A percentile compares a stretch with the other conserved stretches of the same genome.
Conservation (phyloP, 2,797 vertebrate genomes). For the Sebastes cheni region DNA sequence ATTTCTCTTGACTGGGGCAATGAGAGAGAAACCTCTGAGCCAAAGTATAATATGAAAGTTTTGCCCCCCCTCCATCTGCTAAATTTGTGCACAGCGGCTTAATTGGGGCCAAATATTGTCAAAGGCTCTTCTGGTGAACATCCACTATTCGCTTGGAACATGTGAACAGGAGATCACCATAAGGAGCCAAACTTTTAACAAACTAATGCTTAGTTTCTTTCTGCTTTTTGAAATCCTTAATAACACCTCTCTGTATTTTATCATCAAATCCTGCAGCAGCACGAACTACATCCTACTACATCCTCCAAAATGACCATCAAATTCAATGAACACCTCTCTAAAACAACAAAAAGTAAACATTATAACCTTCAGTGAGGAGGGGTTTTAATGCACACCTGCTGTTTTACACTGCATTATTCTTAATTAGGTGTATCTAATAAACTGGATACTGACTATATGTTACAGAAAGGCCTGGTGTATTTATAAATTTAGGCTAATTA, state of each 20-base stretch:
- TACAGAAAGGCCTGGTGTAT: neutral
- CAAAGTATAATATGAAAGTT: slow-evolving; percentile 68
- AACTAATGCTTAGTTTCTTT: slow-evolving; percentile 44
- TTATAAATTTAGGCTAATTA: neutral
- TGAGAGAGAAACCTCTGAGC: slow-evolving; percentile 70
- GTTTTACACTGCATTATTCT: neutral
- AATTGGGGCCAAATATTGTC: slow-evolving; percentile 79
- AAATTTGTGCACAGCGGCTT: slow-evolving; percentile 66
- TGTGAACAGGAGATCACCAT: slow-evolving; percentile 54
- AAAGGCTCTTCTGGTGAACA: slow-evolving; percentile 59
- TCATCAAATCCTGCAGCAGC: neutral
- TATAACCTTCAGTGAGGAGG: neutral
- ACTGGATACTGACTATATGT: too few species aligned
- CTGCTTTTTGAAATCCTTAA: slow-evolving; percentile 12
- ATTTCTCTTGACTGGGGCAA: slow-evolving; percentile 68
- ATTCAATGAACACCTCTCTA: neutral
- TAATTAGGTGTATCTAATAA: neutral
- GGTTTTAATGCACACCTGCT: neutral
- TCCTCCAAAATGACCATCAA: neutral
- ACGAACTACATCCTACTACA: neutral
- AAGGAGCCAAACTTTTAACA: slow-evolving; percentile 57
- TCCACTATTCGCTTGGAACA: slow-evolving; percentile 50
- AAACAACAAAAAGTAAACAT: neutral
- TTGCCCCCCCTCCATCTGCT: slow-evolving; percentile 67
- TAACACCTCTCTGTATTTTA: neutral